phyloP scores from a whole-genome alignment of 2,888 invertebrate species.

The Thera obeliscata region DNA sequence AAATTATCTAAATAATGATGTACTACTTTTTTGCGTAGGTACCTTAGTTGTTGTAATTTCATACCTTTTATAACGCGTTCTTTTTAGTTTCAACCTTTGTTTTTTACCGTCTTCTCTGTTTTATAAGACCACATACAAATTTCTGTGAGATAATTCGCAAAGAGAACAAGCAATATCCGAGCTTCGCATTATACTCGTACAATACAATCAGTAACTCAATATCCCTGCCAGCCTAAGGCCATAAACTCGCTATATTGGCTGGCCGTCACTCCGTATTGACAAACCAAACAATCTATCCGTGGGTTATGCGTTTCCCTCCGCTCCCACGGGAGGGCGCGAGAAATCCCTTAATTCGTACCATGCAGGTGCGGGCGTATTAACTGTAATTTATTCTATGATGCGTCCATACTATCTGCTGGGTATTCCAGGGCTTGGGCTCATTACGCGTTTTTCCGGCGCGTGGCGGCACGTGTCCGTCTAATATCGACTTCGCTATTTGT shows the following conservation, averaged over 20 bases:
- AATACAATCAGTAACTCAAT: conserved; percentile 49
- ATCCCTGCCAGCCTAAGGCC: conserved; percentile 51
- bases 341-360: conserved; percentile 81
- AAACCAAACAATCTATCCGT: conserved; percentile 69
- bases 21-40: too few species aligned
- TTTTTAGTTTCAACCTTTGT: background rate
- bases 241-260: conserved; percentile 58
- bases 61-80: too few species aligned
- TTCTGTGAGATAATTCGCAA: conserved; percentile 12
- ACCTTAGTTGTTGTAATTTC: too few species aligned
- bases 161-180: conserved; percentile 18
- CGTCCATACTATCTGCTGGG: conserved; percentile 15
- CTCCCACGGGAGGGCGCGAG: conserved; percentile 84
- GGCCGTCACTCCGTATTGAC: conserved; percentile 75
- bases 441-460: conserved; percentile 79
- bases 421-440: conserved; percentile 57
- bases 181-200: conserved; percentile 13
- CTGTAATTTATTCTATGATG: conserved; percentile 11
- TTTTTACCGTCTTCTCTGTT: background rate
- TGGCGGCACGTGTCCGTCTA: conserved; percentile 70
- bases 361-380: conserved; percentile 70
- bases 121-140: conserved; percentile 1
- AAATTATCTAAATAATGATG: too few species aligned
- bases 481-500: conserved; percentile 61
- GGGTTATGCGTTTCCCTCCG: conserved; percentile 56